phyloP scores from a whole-genome alignment of 1,140 invertebrate species.

The Glossosoma conforme region DNA sequence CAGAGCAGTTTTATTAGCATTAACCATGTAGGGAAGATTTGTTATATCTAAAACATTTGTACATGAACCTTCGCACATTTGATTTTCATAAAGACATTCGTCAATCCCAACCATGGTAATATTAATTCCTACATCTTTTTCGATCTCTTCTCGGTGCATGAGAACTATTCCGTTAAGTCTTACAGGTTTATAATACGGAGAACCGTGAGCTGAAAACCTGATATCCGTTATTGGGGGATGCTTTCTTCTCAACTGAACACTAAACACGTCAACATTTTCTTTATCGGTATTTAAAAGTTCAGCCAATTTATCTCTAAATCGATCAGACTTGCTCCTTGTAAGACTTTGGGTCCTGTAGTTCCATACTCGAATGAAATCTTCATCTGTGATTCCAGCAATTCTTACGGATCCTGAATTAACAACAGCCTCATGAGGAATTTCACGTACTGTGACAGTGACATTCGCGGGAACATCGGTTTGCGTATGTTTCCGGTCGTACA shows the following conservation, averaged over 20 bases:
- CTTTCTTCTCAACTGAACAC: slow-evolving; percentile 80
- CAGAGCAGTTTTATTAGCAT: slow-evolving; percentile 92
- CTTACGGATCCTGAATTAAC: slow-evolving; percentile 91
- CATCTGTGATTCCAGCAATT: slow-evolving; percentile 90
- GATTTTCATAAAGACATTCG: slow-evolving; percentile 92
- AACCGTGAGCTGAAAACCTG: slow-evolving; percentile 90
- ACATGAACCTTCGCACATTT: slow-evolving; percentile 93
- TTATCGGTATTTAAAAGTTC: slow-evolving; percentile 76
- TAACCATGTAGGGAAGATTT: slow-evolving; percentile 88
- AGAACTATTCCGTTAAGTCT: slow-evolving; percentile 89
- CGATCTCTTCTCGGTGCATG: slow-evolving; percentile 92
- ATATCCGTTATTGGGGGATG: slow-evolving; percentile 89
- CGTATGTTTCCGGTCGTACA: slow-evolving; percentile 90
- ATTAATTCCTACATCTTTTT: slow-evolving; percentile 87
- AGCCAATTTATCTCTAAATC: slow-evolving; percentile 81
- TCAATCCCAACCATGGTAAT: slow-evolving; percentile 98
- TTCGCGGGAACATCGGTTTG: slow-evolving; percentile 89
- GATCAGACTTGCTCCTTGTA: slow-evolving; percentile 81
- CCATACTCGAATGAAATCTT: slow-evolving; percentile 93
- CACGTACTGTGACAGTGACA: slow-evolving; percentile 87
- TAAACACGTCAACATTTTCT: slow-evolving; percentile 94
- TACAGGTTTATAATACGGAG: slow-evolving; percentile 92
- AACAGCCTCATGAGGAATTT: slow-evolving; percentile 93
- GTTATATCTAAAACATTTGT: slow-evolving; percentile 88
- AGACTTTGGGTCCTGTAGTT: slow-evolving; percentile 82